Evolutionary conservation across 30 jellyfish, hydroid and myxozoan genomes (phyloP).

Genomic region (Rhopilema esculentum): DNA sequence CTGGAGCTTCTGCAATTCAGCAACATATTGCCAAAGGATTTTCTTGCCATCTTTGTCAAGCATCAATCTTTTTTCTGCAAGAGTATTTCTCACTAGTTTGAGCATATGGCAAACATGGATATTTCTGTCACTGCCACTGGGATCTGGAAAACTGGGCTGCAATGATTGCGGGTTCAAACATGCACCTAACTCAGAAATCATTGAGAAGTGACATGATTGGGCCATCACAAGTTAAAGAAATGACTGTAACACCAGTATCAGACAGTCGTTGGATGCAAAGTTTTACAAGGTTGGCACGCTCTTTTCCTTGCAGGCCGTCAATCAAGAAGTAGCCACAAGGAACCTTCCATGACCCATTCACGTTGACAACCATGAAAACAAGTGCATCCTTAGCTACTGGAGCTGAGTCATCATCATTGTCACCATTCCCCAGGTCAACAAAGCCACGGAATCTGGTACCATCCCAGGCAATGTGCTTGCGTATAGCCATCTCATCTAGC

Average conservation of each 20-base stretch:
- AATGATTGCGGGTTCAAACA: constrained; percentile 40
- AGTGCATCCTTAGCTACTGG: constrained; percentile 63
- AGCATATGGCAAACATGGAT: constrained; percentile 79
- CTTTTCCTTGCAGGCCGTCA: constrained; percentile 58
- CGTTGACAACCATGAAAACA: constrained; percentile 63
- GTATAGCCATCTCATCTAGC: constrained; percentile 68
- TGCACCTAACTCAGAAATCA: constrained; percentile 72
- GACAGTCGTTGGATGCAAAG: constrained; percentile 31
- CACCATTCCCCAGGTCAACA: constrained; percentile 64
- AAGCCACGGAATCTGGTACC: constrained; percentile 56
- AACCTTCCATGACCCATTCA: constrained; percentile 63
- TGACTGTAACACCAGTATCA: constrained; percentile 37
- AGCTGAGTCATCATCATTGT: constrained; percentile 45
- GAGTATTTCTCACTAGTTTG: constrained; percentile 36
- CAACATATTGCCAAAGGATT: constrained; percentile 39
- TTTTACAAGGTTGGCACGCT: constrained; percentile 59
- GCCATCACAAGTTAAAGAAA: constrained; percentile 70
- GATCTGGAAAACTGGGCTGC: constrained; percentile 53
- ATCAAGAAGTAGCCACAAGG: constrained; percentile 68
- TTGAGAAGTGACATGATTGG: constrained; percentile 33
- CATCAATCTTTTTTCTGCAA: constrained; percentile 5
- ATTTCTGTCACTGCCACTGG: constrained; percentile 1
- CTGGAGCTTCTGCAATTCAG: constrained; percentile 44
- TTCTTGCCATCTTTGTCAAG: constrained; percentile 14
- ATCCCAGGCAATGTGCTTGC: constrained; percentile 64